Evolutionary conservation across 2,888 invertebrate species (phyloP).

Genomic region (Oxyteleia sp.): DNA sequence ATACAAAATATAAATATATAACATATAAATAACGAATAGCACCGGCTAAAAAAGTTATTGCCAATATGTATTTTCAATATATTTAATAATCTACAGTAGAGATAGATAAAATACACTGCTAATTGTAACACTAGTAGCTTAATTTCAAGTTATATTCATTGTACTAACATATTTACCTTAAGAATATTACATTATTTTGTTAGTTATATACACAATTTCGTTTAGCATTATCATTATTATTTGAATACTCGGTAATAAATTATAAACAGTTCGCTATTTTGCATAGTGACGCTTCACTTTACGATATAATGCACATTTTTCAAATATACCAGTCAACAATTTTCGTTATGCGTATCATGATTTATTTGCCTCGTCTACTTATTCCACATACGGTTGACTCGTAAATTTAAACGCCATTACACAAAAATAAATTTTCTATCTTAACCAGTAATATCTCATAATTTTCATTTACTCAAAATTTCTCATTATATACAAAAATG

Average conservation of each 20-base stretch:
- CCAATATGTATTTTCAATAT: conserved; percentile 62
- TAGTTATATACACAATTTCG: conserved; percentile 75
- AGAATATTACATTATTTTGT: conserved; percentile 73
- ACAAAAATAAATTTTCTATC: conserved; percentile 52
- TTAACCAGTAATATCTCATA: conserved; percentile 39
- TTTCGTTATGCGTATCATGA: conserved; percentile 22
- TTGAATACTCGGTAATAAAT: conserved; percentile 81
- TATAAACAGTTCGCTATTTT: conserved; percentile 83
- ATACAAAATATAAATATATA: no score
- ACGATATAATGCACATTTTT: conserved; percentile 57
- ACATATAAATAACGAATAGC: no score
- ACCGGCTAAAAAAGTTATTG: conserved; percentile 13
- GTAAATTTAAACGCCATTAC: conserved; percentile 53
- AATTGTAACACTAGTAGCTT: conserved; percentile 62
- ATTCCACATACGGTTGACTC: conserved; percentile 48
- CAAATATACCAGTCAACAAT: neutral
- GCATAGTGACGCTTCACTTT: conserved; percentile 70
- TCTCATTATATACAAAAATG: conserved; percentile 82
- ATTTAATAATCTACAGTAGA: conserved; percentile 69
- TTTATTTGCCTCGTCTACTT: conserved; percentile 35
- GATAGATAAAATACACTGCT: conserved; percentile 73
- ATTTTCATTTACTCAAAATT: conserved; percentile 66
- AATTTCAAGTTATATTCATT: conserved; percentile 56
- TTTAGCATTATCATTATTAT: conserved; percentile 64
- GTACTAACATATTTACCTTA: conserved; percentile 54